Conservation (phyloP, 35 echinoderm and acorn worm genomes). For the Eucidaris tribuloides region DNA sequence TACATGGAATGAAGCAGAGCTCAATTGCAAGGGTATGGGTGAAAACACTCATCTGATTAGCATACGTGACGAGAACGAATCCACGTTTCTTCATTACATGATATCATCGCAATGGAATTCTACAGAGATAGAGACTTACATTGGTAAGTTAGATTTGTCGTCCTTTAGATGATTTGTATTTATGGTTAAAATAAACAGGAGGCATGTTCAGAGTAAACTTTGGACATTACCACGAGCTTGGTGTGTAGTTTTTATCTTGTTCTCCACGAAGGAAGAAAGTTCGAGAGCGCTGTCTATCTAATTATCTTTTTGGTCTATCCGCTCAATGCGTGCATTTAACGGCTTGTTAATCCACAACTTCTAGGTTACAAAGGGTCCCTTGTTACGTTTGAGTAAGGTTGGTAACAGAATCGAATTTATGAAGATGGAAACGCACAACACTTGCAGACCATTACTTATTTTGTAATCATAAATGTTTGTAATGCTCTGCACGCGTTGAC, state of each 20-base stretch:
- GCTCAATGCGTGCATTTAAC: background rate
- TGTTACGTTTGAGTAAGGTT: too few relatives aligned
- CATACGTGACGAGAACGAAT: conserved; percentile 3
- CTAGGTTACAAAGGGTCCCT: too few relatives aligned
- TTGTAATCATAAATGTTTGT: too few relatives aligned
- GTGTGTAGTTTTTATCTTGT: background rate
- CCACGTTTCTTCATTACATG: conserved; percentile 10
- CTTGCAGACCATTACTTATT: too few relatives aligned
- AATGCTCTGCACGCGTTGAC: background rate
- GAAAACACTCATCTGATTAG: conserved; percentile 1
- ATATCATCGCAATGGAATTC: conserved; percentile 9
- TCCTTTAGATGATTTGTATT: too few relatives aligned
- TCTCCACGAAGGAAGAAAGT: too few relatives aligned
- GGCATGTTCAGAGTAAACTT: background rate
- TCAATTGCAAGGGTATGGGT: background rate
- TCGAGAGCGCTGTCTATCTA: background rate
- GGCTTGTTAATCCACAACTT: too few relatives aligned
- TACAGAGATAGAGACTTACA: background rate
- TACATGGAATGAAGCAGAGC: conserved; percentile 21
- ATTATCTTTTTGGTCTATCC: too few relatives aligned
- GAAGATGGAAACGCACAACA: too few relatives aligned
- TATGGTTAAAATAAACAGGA: too few relatives aligned
- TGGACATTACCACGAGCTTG: background rate
- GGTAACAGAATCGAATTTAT: too few relatives aligned
- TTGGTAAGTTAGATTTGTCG: conserved; percentile 11